Evolutionary conservation across 2,797 vertebrate species (phyloP).

Genomic region (Avahi laniger): DNA sequence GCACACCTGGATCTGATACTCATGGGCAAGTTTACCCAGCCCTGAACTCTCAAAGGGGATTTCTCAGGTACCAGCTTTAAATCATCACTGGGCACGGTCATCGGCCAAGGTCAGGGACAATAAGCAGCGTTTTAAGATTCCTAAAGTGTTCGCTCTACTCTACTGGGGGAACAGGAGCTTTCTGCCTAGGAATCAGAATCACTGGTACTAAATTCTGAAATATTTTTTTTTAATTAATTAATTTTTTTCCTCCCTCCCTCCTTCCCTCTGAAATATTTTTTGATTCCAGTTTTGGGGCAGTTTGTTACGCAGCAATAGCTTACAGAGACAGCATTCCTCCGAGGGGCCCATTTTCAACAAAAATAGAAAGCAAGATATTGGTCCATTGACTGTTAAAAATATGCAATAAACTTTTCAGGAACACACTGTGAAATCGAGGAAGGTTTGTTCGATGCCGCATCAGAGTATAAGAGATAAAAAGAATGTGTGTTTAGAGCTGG

Average conservation of each 20-base stretch:
- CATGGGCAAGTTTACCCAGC: fast-evolving
- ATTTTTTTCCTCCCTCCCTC: too few relatives aligned
- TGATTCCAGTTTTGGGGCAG: background rate
- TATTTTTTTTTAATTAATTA: background rate
- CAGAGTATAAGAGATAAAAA: background rate
- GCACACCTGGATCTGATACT: fast-evolving
- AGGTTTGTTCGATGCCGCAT: background rate
- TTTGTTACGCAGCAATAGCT: background rate
- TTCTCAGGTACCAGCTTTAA: background rate
- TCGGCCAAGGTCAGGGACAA: background rate
- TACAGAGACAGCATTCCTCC: background rate
- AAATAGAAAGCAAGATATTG: background rate
- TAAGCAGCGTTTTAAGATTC: background rate
- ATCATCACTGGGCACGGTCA: background rate
- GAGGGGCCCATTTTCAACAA: background rate
- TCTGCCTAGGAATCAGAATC: background rate
- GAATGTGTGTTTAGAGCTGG: fast-evolving
- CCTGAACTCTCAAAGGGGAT: background rate
- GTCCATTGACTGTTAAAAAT: background rate
- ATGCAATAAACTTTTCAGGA: background rate
- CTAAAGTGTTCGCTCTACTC: background rate
- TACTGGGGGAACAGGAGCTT: background rate
- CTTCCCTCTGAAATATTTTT: background rate
- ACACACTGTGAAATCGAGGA: background rate
- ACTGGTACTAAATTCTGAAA: background rate